Evolutionary conservation across 2,888 invertebrate genomes (phyloP).

Genomic region (Ormyrus thymus): DNA sequence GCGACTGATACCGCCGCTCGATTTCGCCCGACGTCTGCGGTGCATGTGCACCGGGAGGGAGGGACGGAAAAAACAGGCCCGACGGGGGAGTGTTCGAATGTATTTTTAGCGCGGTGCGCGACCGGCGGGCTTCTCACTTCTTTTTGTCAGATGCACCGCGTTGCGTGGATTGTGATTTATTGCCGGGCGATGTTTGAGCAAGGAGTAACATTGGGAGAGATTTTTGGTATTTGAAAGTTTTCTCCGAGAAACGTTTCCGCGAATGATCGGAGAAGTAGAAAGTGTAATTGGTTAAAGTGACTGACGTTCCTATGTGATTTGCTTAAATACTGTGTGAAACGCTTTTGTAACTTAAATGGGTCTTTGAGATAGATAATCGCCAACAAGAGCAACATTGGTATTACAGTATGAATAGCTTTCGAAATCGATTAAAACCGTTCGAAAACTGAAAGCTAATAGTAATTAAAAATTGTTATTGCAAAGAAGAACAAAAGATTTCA

Average conservation of each 20-base stretch:
- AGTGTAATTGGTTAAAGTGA: slow-evolving; percentile 19
- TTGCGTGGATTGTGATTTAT: background rate
- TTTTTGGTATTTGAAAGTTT: slow-evolving; percentile 5
- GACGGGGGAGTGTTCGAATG: slow-evolving; percentile 24
- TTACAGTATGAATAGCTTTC: too few relatives aligned
- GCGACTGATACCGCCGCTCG: slow-evolving; percentile 20
- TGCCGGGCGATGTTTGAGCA: background rate
- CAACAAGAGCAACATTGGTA: too few relatives aligned
- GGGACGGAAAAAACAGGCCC: slow-evolving; percentile 3
- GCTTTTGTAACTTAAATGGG: too few relatives aligned
- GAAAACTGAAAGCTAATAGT: too few relatives aligned
- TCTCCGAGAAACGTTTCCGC: background rate
- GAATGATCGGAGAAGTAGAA: slow-evolving; percentile 30
- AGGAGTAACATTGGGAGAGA: too few relatives aligned
- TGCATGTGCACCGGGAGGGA: slow-evolving; percentile 22
- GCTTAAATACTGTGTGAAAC: background rate
- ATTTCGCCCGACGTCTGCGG: slow-evolving; percentile 9
- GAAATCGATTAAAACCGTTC: too few relatives aligned
- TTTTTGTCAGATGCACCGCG: background rate
- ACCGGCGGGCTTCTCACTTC: background rate
- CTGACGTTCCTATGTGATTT: slow-evolving; percentile 41
- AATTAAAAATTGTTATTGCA: too few relatives aligned
- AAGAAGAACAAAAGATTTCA: too few relatives aligned
- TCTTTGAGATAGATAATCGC: too few relatives aligned
- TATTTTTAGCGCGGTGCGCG: slow-evolving; percentile 23